Evolutionary conservation across 2,113 vertebrate genomes (phyloP).

Genomic region (Calidris pugnax): DNA sequence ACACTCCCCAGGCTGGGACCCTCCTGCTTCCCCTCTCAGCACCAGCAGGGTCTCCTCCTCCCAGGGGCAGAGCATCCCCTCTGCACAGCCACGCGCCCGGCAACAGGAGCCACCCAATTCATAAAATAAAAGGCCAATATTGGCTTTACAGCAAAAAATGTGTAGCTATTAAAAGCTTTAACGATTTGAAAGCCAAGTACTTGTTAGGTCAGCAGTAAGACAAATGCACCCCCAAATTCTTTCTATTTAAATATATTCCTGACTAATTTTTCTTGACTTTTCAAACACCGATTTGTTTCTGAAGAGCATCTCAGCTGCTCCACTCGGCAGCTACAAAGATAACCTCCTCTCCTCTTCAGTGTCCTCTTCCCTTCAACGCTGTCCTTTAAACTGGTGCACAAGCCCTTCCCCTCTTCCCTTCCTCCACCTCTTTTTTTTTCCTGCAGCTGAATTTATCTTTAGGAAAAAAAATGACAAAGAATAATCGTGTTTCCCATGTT

Average conservation of each 20-base stretch:
- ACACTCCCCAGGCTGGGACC: background rate
- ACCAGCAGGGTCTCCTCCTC: background rate
- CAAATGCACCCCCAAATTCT: background rate
- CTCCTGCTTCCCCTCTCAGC: background rate
- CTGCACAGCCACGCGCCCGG: rapidly evolving
- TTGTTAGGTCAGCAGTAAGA: background rate
- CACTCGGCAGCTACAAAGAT: background rate
- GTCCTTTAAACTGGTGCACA: background rate
- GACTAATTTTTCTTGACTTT: background rate
- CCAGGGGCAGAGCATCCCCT: background rate
- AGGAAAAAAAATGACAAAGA: slow-evolving; percentile 13
- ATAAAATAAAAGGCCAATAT: background rate
- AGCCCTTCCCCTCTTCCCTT: background rate
- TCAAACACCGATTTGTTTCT: background rate
- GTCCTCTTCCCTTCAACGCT: background rate
- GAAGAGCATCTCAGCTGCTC: background rate
- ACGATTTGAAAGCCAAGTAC: background rate
- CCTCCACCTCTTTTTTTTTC: background rate
- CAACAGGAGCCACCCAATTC: background rate
- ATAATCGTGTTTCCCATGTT: background rate
- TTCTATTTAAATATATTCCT: background rate
- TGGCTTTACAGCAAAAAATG: background rate
- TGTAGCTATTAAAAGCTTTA: background rate
- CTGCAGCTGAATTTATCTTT: slow-evolving; percentile 39
- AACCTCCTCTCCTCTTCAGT: background rate